phyloP scores from a whole-genome alignment of 2,888 invertebrate genomes.

The Linnaemya tessellans region DNA sequence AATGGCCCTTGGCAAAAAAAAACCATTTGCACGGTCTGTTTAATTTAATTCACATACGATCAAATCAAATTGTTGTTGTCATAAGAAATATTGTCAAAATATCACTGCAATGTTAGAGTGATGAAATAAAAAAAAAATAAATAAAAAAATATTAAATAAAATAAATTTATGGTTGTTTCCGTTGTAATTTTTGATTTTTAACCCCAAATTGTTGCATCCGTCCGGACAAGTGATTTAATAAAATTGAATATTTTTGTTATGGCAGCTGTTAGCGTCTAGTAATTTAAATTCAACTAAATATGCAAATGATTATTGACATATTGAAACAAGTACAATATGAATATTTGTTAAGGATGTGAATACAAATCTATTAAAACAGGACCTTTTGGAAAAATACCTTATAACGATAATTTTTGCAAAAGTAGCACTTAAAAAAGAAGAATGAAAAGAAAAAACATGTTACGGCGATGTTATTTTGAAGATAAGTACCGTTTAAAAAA shows the following conservation, averaged over 20 bases:
- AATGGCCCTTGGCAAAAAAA: no score
- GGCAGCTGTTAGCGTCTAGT: constrained; percentile 27
- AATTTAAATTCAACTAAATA: constrained; percentile 3
- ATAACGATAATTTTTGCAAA: no score
- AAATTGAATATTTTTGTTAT: constrained; percentile 32
- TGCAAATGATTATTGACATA: constrained; percentile 41
- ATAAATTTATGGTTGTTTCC: not conserved
- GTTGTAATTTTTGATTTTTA: constrained; percentile 4
- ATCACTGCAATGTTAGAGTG: not conserved
- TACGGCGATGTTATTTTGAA: no score
- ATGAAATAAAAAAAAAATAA: not conserved
- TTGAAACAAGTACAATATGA: constrained; percentile 42
- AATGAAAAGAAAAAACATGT: no score
- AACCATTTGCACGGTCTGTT: no score
- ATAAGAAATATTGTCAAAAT: constrained; percentile 30
- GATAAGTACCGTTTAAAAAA: no score
- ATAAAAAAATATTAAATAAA: no score
- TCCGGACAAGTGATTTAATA: constrained; percentile 39
- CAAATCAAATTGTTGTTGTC: constrained; percentile 25
- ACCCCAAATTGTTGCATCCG: constrained; percentile 42
- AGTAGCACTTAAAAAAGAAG: no score
- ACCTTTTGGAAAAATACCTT: no score
- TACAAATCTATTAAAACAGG: no score
- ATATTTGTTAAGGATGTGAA: no score
- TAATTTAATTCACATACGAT: constrained; percentile 32